Evolutionary conservation across 1,140 invertebrate species (phyloP).

Genomic region (Drosophila kepulauana): DNA sequence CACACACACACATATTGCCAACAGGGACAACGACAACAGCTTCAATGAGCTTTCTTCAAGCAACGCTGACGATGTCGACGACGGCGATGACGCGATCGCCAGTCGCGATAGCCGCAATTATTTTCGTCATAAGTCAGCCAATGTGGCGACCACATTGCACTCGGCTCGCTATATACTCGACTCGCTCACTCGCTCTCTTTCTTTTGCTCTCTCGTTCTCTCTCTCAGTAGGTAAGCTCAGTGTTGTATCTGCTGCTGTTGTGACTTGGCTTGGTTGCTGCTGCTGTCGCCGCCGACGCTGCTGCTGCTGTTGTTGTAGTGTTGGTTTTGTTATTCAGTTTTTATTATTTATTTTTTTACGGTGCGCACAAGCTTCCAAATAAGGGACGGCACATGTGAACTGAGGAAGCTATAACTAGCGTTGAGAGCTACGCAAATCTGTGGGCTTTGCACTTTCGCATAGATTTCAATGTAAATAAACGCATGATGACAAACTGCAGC

Average conservation of each 20-base stretch:
- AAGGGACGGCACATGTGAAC: slow-evolving; percentile 84
- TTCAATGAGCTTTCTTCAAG: slow-evolving; percentile 65
- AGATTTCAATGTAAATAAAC: slow-evolving; percentile 77
- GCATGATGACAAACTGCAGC: slow-evolving; percentile 71
- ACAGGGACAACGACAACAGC: slow-evolving; percentile 25
- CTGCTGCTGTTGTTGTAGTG: slow-evolving; percentile 37
- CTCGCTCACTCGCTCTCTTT: slow-evolving; percentile 1
- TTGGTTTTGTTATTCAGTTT: slow-evolving; percentile 40
- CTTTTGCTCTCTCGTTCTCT: neutral
- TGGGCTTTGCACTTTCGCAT: slow-evolving; percentile 82
- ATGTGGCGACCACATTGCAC: slow-evolving; percentile 70
- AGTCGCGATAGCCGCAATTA: slow-evolving; percentile 76
- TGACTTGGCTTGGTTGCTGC: slow-evolving; percentile 36
- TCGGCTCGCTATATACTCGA: slow-evolving; percentile 25
- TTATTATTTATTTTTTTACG: slow-evolving; percentile 33
- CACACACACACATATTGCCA: neutral
- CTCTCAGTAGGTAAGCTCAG: neutral
- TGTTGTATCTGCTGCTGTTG: slow-evolving; percentile 9
- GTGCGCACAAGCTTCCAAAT: slow-evolving; percentile 84
- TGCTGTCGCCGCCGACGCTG: slow-evolving; percentile 21
- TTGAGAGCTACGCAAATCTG: slow-evolving; percentile 76
- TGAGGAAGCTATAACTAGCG: slow-evolving; percentile 84
- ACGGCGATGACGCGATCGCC: slow-evolving; percentile 78
- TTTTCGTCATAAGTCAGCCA: slow-evolving; percentile 83
- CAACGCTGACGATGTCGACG: slow-evolving; percentile 42